Evolutionary conservation across 2,888 invertebrate genomes (phyloP), one percentile per base, ranked within the genome.

Genomic region (Pheosia tremula): DNA sequence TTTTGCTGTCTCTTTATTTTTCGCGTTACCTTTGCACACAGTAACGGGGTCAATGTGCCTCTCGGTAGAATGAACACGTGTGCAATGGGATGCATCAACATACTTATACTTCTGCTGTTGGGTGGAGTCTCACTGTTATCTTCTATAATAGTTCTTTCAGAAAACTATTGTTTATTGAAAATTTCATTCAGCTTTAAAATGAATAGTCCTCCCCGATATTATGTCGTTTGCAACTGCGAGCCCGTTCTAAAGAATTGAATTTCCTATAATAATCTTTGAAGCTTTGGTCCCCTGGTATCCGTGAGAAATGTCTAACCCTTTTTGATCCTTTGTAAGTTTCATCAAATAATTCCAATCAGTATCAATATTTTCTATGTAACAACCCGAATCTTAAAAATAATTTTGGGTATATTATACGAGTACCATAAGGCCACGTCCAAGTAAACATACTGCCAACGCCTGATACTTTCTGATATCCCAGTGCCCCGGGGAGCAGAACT

Each of bases 1-100:
- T 86, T 86, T 83, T 74, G 79, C 82, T 74, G 79, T 71, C 79
- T 78, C 82, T 84, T 85, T 83, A 81, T 81, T 81, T 80, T 79
- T 67, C 81, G 72, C 74, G 72, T 75, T 79, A 82, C 81, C 81
- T 83, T 78, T 77, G 70, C 69, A 64, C 69, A 72, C 65, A 62
- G 74, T 81, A 88, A 84, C 72, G 79, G 74, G 88, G 87, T 86
- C 86, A 87, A 78, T 80, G 80, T 79, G 84, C 77, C 80, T 73
- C 75, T 63, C 71, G 74, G 71, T 74, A 77, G 80, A 83, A 86
- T 82, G 82, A 84, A 71, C 78, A 79, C 74, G 66, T 61, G 61
- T 58, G 62, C 65, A 69, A 73, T 74, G 70, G 67, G 67, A 37
- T 69, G 66, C 54, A 58, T 55, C 56, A 62, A 71, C 63, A 69